These are phyloP conservation scores for Lithosia quadra DNA, from an alignment of 2,888 invertebrate genomes.

Conservation along the genomic window DNA sequence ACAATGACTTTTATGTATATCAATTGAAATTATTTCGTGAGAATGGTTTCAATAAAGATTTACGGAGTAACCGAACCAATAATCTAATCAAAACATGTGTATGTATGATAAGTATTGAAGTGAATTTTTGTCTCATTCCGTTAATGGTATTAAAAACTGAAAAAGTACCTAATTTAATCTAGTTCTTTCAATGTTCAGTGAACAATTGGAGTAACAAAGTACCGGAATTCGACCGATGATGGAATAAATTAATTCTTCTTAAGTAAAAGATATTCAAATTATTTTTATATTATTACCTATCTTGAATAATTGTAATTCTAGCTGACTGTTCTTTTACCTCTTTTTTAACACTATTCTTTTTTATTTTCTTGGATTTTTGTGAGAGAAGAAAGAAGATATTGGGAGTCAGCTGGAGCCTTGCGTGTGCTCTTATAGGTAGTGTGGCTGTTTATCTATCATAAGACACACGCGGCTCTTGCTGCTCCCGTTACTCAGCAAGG, in stretches of 20 bases:
- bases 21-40: not conserved
- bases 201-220: too few relatives aligned
- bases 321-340: not conserved
- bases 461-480: slow-evolving; percentile 86
- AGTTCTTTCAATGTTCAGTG: too few relatives aligned
- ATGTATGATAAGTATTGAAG: not conserved
- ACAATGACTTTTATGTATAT: too few relatives aligned
- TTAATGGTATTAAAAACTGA: not conserved
- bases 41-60: not conserved
- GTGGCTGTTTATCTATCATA: slow-evolving; percentile 85
- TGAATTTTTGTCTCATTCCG: not conserved
- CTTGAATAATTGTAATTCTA: not conserved
- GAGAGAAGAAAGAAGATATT: slow-evolving; percentile 23
- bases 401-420: slow-evolving; percentile 74
- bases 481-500: slow-evolving; percentile 42
- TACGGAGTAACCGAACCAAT: not conserved
- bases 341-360: not conserved
- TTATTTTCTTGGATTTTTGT: slow-evolving; percentile 13
- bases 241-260: too few relatives aligned
- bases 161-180: too few relatives aligned
- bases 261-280: too few relatives aligned
- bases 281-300: too few relatives aligned
- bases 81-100: not conserved
- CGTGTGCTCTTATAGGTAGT: slow-evolving; percentile 87
- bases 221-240: too few relatives aligned